Conservation (phyloP, 1,140 invertebrate genomes). For the Argopecten irradians region DNA sequence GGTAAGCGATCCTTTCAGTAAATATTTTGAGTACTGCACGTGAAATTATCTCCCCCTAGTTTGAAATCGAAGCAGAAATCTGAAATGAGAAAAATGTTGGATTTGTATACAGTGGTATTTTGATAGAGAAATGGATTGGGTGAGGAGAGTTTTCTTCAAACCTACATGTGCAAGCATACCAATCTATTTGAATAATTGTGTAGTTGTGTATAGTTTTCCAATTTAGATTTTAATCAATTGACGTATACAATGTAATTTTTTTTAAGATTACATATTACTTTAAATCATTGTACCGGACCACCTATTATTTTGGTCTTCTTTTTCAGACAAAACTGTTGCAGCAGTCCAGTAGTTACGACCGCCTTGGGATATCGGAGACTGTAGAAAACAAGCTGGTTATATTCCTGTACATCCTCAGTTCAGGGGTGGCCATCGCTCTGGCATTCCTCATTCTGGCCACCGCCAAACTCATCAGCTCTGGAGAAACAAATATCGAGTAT, state of each 20-base stretch:
- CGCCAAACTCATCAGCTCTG: slow-evolving; percentile 7
- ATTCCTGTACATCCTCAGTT: neutral
- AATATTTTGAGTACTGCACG: neutral
- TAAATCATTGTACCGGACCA: neutral
- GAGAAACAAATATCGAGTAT: neutral
- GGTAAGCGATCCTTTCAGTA: neutral
- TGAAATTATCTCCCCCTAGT: no score
- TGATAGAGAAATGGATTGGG: no score
- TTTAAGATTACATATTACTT: neutral
- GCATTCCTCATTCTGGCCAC: neutral
- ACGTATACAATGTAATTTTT: neutral
- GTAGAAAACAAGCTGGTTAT: neutral
- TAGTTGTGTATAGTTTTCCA: no score
- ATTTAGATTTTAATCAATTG: neutral
- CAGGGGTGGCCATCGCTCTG: neutral
- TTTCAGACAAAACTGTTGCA: neutral
- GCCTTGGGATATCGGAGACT: neutral
- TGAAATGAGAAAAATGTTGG: no score
- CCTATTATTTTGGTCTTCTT: neutral
- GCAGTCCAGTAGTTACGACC: neutral
- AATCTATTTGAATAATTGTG: no score
- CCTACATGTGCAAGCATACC: no score
- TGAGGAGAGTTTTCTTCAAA: no score
- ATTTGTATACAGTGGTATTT: no score
- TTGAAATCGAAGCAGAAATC: no score